Evolutionary conservation across 2,797 vertebrate genomes (phyloP), one percentile per base, ranked within the genome.

Genomic region (Psittacula echo): DNA sequence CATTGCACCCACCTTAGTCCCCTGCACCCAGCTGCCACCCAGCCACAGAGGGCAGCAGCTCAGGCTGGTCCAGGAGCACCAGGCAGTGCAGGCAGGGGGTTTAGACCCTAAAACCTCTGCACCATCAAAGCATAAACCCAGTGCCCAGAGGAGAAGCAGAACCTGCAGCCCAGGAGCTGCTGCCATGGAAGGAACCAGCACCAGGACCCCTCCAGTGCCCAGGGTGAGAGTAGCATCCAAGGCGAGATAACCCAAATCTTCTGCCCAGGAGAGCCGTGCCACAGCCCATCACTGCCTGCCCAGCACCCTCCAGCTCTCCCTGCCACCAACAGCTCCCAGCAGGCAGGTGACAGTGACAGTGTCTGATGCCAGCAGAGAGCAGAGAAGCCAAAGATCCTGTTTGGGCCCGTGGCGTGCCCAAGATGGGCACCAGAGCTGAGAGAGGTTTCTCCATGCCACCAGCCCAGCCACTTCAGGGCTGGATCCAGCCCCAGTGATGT

Each of bases 231-330:
- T 2, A 82, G 68, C 39, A 6, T 1, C 51, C 37, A 4, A n/a
- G 34, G 81, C 44, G 34, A 61, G 20, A 54, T 21, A 80, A 70
- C 21, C 34, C 60, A 64, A 17, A 88, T 76, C 65, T 74, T 58
- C 41, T 74, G 27, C 10, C 8, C n/a, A 24, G 56, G n/a, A 19
- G 68, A 79, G 18, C 37, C 7, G 41, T 1, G 0, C 80, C 4
- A 2, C 64, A 64, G 66, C 51, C 45, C 47, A 26, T 51, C 2
- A 0, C 30, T 2, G 5, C 44, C 14, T 0, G 0, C 48, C 30
- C 62, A 84, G 80, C 51, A 51, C 23, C 44, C 41, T 80, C 44
- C 65, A 64, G 56, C 80, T 86, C 19, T 32, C 48, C n/a, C 58
- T 39, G 68, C 72, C 3, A 1, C 65, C 54, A 77, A 66, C 0